Percentiles rank a stretch among this genome's conserved stretches.
Conservation (phyloP, 2,888 invertebrate genomes). For the Drosophila maculinotata region DNA sequence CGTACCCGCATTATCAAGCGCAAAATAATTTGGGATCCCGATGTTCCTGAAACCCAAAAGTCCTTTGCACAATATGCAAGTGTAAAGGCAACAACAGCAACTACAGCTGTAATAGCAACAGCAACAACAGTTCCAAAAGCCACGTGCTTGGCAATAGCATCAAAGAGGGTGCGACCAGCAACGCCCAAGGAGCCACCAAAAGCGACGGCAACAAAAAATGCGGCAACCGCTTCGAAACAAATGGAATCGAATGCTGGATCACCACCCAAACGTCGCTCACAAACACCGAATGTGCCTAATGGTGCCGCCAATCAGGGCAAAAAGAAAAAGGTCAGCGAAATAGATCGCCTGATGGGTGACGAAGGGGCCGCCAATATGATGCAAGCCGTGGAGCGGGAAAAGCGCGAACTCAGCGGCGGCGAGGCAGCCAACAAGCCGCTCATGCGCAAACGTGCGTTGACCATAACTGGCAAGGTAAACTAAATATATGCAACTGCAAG, state of each 20-base stretch:
- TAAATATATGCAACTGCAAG: not conserved
- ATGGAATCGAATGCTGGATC: conserved; percentile 26
- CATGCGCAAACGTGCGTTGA: conserved; percentile 81
- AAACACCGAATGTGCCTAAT: conserved; percentile 73
- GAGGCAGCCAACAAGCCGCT: conserved; percentile 69
- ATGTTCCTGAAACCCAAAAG: conserved; percentile 84
- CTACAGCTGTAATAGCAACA: conserved; percentile 1
- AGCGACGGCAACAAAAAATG: conserved; percentile 34
- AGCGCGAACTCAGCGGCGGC: conserved; percentile 70
- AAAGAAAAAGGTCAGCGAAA: conserved; percentile 88
- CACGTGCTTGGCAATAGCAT: conserved; percentile 32
- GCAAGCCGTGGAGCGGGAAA: conserved; percentile 89
- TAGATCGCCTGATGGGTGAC: conserved; percentile 92
- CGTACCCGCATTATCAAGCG: conserved; percentile 88
- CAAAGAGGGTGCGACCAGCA: conserved; percentile 63
- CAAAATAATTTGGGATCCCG: conserved; percentile 91
- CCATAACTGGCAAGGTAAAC: conserved; percentile 73
- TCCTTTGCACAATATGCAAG: conserved; percentile 81
- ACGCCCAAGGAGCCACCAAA: conserved; percentile 63
- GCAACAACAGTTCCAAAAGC: conserved; percentile 6
- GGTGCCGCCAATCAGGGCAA: conserved; percentile 55
- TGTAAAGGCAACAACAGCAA: conserved; percentile 31
- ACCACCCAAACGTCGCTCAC: conserved; percentile 72
- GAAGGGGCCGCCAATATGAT: conserved; percentile 95
- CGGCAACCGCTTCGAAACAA: conserved; percentile 43